Conservation (phyloP, 1,140 invertebrate species). For the Danaus plexippus region DNA sequence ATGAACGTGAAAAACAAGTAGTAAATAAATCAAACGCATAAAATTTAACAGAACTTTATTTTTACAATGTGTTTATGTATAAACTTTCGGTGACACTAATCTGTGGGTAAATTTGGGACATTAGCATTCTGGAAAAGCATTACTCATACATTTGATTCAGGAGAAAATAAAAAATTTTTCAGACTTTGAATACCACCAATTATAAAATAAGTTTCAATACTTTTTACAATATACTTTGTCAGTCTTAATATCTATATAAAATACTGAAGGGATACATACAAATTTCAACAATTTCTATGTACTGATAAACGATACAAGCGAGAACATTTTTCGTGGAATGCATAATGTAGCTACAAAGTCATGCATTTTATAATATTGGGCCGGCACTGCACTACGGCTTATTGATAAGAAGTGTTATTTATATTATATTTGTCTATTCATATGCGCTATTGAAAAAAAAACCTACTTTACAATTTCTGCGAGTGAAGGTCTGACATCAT, state of each 20-base stretch:
- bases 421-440: no score
- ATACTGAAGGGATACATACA: constrained; percentile 42
- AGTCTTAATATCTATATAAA: constrained; percentile 64
- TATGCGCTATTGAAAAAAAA: no score
- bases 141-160: no score
- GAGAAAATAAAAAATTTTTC: no score
- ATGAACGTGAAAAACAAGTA: constrained; percentile 1
- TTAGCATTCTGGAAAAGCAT: constrained; percentile 7
- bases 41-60: constrained; percentile 58
- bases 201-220: constrained; percentile 51
- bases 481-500: constrained; percentile 4
- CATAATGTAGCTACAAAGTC: constrained; percentile 10
- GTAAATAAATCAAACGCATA: constrained; percentile 21
- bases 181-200: constrained; percentile 38
- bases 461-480: no score
- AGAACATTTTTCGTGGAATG: constrained; percentile 17
- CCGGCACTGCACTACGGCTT: no score
- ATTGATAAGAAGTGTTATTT: no score
- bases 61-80: constrained; percentile 37
- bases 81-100: constrained; percentile 62
- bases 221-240: constrained; percentile 63
- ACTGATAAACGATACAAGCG: constrained; percentile 20
- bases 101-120: constrained; percentile 50
- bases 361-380: constrained; percentile 12
- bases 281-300: constrained; percentile 11